phyloP scores from a whole-genome alignment of 64 coral and sea anemone species.

The Hydrozoanthus tunicans region DNA sequence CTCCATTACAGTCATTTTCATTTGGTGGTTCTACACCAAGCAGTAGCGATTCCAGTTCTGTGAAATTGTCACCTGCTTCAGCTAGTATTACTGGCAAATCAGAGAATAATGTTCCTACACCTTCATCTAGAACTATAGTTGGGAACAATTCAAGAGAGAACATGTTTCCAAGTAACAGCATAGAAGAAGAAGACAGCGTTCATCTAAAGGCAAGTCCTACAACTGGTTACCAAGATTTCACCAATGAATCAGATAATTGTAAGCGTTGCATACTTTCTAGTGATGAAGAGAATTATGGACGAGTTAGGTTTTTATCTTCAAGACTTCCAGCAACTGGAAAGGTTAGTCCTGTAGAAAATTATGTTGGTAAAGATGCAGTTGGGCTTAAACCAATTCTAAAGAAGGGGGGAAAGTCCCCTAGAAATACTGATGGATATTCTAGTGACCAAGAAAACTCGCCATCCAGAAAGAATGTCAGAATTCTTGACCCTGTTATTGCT shows the following conservation, averaged over 20 bases:
- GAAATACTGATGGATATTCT: slow-evolving; percentile 15
- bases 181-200: not conserved
- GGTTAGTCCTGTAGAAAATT: not conserved
- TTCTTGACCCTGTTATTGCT: slow-evolving; percentile 12
- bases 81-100: slow-evolving; percentile 22
- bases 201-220: not conserved
- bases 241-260: slow-evolving; percentile 21
- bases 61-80: not conserved
- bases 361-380: not conserved
- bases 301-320: slow-evolving; percentile 90
- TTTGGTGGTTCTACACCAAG: not conserved
- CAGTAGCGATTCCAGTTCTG: not conserved
- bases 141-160: not conserved
- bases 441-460: slow-evolving; percentile 56
- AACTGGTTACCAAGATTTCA: not conserved
- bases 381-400: slow-evolving; percentile 91
- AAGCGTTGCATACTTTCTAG: slow-evolving; percentile 47
- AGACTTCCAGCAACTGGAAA: slow-evolving; percentile 90
- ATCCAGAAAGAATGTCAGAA: slow-evolving; percentile 22
- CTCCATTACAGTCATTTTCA: not conserved
- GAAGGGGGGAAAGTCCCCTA: slow-evolving; percentile 18
- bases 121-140: not conserved
- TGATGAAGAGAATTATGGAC: slow-evolving; percentile 71
- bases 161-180: not conserved
- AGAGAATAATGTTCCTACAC: not conserved